A percentile compares a stretch with the other conserved stretches of the same genome.
Conservation (phyloP, 2,113 vertebrate species). For the Ranitomeya variabilis region DNA sequence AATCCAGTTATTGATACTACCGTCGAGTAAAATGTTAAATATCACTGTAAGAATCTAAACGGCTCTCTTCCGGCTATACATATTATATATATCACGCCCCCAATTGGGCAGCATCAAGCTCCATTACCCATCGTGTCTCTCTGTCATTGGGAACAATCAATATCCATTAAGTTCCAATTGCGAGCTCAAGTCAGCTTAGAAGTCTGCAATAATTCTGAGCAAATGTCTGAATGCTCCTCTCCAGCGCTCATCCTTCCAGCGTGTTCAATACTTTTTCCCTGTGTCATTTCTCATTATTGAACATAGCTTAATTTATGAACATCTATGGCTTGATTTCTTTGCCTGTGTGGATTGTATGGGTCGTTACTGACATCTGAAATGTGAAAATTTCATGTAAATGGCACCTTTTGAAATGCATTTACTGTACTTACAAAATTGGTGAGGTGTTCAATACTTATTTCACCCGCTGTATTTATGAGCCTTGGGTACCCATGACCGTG, state of each 20-base stretch:
- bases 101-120: conserved; percentile 47
- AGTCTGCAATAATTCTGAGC: conserved; percentile 40
- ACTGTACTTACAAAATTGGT: too few species aligned
- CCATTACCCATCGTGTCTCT: conserved; percentile 44
- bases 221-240: conserved; percentile 24
- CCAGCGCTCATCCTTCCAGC: background rate
- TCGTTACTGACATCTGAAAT: too few species aligned
- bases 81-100: conserved; percentile 40
- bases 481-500: too few species aligned
- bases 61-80: conserved; percentile 25
- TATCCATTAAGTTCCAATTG: conserved; percentile 55
- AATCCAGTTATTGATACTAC: background rate
- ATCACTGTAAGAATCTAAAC: conserved; percentile 12
- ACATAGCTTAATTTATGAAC: too few species aligned
- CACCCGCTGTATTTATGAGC: too few species aligned
- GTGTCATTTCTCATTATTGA: too few species aligned
- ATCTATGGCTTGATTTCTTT: too few species aligned
- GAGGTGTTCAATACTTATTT: too few species aligned
- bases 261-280: too few species aligned
- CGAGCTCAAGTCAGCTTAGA: conserved; percentile 39
- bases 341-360: too few species aligned
- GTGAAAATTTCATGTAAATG: too few species aligned
- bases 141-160: conserved; percentile 54
- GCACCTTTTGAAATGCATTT: too few species aligned
- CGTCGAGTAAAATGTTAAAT: conserved; percentile 14